phyloP scores from a whole-genome alignment of 2,113 vertebrate genomes.

The Cheirogaleus medius region DNA sequence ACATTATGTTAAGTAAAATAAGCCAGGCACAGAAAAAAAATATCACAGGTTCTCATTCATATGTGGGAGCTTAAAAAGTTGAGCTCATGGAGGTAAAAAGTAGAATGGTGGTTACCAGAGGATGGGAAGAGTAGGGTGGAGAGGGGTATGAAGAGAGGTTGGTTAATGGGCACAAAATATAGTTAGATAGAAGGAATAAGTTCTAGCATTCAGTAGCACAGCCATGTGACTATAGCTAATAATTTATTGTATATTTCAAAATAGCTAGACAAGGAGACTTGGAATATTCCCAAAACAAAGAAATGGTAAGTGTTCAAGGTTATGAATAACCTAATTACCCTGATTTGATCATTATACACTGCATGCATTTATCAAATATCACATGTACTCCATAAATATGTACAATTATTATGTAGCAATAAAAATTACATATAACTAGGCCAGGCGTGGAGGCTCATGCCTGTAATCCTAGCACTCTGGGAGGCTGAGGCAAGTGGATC shows the following conservation, averaged over 20 bases:
- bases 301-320: neutral
- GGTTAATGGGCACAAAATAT: neutral
- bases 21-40: neutral
- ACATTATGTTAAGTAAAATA: neutral
- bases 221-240: neutral
- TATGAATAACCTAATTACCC: neutral
- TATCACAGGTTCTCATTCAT: neutral
- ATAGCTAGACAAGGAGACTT: neutral
- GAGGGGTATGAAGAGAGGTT: neutral
- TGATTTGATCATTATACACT: neutral
- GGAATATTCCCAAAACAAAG: neutral
- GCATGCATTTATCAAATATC: neutral
- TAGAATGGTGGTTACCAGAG: neutral
- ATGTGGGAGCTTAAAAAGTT: neutral
- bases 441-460: no score
- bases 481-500: no score
- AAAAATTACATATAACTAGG: neutral
- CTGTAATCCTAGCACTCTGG: no score
- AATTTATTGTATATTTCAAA: neutral
- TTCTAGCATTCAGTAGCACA: neutral
- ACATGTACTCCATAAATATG: neutral
- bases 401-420: neutral
- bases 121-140: neutral
- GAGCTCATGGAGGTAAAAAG: neutral
- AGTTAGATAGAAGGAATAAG: neutral